A percentile compares a stretch with the other conserved stretches of the same genome.
These are phyloP conservation scores for Agraylea sexmaculata DNA, from an alignment of 1,140 invertebrate genomes.

Conservation along the genomic window DNA sequence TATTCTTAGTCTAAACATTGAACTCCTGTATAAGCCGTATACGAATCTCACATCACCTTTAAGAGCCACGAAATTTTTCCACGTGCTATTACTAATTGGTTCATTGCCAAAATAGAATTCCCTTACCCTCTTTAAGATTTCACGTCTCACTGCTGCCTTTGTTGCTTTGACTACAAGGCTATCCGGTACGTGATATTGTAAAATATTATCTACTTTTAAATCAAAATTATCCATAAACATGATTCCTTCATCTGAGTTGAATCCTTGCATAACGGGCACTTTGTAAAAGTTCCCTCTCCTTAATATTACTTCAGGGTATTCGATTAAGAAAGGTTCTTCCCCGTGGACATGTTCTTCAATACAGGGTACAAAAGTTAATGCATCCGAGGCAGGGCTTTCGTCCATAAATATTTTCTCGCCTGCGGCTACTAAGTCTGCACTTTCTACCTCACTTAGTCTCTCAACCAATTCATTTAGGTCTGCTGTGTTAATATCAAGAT, in stretches of 20 bases:
- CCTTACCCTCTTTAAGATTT: conserved; percentile 3
- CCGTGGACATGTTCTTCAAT: conserved; percentile 29
- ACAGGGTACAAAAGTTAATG: conserved; percentile 31
- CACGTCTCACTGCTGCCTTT: conserved; percentile 9
- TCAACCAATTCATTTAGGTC: conserved; percentile 21
- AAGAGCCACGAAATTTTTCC: too few relatives aligned
- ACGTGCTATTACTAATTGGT: too few relatives aligned
- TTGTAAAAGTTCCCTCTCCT: conserved; percentile 20
- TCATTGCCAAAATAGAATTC: not conserved
- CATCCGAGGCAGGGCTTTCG: too few relatives aligned
- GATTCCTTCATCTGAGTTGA: conserved; percentile 25
- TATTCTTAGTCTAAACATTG: not conserved
- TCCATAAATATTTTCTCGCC: conserved; percentile 15
- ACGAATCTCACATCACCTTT: too few relatives aligned
- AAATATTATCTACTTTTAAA: conserved; percentile 7
- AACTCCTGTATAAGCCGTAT: not conserved
- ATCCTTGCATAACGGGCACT: conserved; percentile 26
- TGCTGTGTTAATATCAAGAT: conserved; percentile 6
- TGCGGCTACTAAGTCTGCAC: conserved; percentile 22
- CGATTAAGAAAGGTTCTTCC: conserved; percentile 26
- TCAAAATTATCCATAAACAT: conserved; percentile 26
- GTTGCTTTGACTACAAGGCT: conserved; percentile 1
- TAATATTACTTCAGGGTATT: conserved; percentile 32
- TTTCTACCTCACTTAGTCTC: conserved; percentile 21
- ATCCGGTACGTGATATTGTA: conserved; percentile 4